phyloP scores from a whole-genome alignment of 2,888 invertebrate genomes.

The Chymomyza caudatula region DNA sequence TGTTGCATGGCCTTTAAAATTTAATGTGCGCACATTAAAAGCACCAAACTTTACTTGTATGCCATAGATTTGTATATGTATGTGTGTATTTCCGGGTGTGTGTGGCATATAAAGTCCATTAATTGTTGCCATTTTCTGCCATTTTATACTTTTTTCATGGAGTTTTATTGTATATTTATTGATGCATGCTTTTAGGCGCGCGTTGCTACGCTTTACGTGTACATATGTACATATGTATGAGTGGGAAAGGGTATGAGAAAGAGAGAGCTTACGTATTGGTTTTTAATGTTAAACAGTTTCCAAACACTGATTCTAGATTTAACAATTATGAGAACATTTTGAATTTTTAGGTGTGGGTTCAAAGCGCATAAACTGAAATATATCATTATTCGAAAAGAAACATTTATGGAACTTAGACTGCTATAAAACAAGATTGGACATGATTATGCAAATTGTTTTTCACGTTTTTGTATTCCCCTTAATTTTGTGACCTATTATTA shows the following conservation, averaged over 20 bases:
- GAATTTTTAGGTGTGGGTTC: too few species aligned
- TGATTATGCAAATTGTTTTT: too few species aligned
- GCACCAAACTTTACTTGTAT: neutral
- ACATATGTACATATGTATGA: neutral
- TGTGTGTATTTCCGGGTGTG: neutral
- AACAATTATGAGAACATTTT: too few species aligned
- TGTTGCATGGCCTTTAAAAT: conserved; percentile 6
- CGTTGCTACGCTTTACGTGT: neutral
- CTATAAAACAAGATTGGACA: too few species aligned
- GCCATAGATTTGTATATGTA: conserved; percentile 1
- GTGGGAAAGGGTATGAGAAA: neutral
- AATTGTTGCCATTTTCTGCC: neutral
- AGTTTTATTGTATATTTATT: neutral
- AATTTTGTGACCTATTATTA: too few species aligned
- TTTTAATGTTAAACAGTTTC: neutral
- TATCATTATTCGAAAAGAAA: too few species aligned
- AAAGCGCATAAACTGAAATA: too few species aligned
- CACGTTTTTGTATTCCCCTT: too few species aligned
- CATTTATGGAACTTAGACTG: too few species aligned
- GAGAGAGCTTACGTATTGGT: neutral
- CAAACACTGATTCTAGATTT: neutral
- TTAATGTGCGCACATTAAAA: neutral
- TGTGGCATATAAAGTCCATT: neutral
- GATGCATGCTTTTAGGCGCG: neutral
- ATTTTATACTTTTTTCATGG: neutral